Evolutionary conservation across 2,797 vertebrate genomes (phyloP).

Genomic region (Typhlichthys eigenmanni): DNA sequence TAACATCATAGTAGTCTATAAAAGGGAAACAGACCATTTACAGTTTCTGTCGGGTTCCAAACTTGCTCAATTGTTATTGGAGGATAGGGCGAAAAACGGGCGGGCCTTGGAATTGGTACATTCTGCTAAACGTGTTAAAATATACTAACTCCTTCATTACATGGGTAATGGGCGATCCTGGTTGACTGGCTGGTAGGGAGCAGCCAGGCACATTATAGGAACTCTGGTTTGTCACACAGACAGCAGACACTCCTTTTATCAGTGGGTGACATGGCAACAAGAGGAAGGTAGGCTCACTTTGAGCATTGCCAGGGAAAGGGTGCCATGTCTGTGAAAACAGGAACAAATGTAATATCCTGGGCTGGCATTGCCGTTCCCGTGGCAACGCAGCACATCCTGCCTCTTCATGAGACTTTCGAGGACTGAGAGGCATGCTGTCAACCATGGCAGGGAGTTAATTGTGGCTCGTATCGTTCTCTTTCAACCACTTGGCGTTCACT

Average conservation of each 20-base stretch:
- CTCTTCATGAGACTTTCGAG: slow-evolving; percentile 30
- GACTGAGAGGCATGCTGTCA: background rate
- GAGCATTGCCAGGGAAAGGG: background rate
- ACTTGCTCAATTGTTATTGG: no score
- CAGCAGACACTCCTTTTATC: background rate
- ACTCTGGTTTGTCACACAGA: background rate
- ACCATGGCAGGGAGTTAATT: background rate
- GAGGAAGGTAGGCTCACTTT: slow-evolving; percentile 7
- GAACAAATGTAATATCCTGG: slow-evolving; percentile 38
- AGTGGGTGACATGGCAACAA: background rate
- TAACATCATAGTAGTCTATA: no score
- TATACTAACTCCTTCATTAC: background rate
- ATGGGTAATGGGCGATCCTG: background rate
- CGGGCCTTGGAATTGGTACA: no score
- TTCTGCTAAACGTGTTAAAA: background rate
- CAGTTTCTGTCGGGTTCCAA: no score
- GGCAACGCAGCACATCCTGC: slow-evolving; percentile 45
- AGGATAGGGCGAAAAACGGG: no score
- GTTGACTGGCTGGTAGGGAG: background rate
- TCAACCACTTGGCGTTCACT: background rate
- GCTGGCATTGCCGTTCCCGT: background rate
- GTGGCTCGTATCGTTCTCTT: background rate
- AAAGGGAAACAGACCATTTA: no score
- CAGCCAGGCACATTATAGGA: background rate
- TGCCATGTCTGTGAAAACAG: slow-evolving; percentile 32